phyloP scores from a whole-genome alignment of 1,140 invertebrate species.

The Antheraea pernyi region DNA sequence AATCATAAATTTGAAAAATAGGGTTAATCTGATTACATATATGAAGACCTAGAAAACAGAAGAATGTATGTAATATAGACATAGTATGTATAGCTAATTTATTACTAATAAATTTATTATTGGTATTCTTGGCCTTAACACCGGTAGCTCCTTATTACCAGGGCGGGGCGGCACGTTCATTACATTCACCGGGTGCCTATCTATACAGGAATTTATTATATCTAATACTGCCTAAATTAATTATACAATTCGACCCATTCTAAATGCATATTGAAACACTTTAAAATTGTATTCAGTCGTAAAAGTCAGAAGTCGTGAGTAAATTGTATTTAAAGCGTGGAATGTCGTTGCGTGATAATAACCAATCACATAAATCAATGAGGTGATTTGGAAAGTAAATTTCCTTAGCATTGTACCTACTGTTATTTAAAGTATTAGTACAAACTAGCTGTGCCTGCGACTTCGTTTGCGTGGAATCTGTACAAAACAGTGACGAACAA shows the following conservation, averaged over 20 bases:
- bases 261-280: neutral
- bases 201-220: conserved; percentile 12
- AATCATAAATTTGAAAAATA: too few relatives aligned
- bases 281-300: neutral
- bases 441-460: too few relatives aligned
- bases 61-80: too few relatives aligned
- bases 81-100: too few relatives aligned
- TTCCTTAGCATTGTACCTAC: too few relatives aligned
- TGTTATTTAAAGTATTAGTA: too few relatives aligned
- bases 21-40: too few relatives aligned
- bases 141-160: neutral
- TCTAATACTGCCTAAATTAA: neutral
- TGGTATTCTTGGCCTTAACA: conserved; percentile 1
- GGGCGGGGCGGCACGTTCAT: conserved; percentile 13
- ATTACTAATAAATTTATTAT: neutral
- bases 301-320: neutral
- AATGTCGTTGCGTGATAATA: neutral
- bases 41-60: too few relatives aligned
- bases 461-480: too few relatives aligned
- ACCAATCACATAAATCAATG: too few relatives aligned
- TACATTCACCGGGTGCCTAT: conserved; percentile 8
- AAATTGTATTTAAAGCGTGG: neutral
- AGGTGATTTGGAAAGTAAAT: too few relatives aligned
- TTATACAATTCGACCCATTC: conserved; percentile 3
- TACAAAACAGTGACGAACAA: too few relatives aligned